Evolutionary conservation across 2,888 invertebrate genomes (phyloP).

Genomic region (Podabrus alpinus): DNA sequence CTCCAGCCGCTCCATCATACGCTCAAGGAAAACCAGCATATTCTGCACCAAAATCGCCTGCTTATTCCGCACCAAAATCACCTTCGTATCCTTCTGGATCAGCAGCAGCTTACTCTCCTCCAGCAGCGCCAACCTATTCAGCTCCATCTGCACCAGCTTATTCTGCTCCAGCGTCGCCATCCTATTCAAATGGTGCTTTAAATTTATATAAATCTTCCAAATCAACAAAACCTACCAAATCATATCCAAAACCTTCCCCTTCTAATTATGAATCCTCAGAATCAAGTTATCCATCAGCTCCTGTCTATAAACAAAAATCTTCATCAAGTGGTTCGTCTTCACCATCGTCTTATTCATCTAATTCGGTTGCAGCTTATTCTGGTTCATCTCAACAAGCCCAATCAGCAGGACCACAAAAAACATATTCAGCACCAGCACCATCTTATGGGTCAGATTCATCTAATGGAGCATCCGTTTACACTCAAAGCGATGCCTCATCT

Average conservation of each 20-base stretch:
- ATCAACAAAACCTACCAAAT: no score
- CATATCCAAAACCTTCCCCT: background rate
- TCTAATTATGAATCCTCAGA: background rate
- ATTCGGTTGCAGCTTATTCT: background rate
- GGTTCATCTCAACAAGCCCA: constrained; percentile 1
- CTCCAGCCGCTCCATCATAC: constrained; percentile 6
- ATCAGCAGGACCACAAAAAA: background rate
- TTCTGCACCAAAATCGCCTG: constrained; percentile 15
- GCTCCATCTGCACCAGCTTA: constrained; percentile 20
- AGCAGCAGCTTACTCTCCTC: constrained; percentile 3
- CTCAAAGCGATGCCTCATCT: background rate
- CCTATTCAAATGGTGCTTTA: constrained; percentile 13
- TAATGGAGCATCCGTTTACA: constrained; percentile 7
- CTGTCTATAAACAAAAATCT: background rate
- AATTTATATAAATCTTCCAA: background rate
- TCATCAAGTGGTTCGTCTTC: background rate
- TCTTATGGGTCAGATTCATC: constrained; percentile 19
- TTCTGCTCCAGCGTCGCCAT: constrained; percentile 29
- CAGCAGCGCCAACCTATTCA: constrained; percentile 25
- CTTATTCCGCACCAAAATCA: constrained; percentile 11
- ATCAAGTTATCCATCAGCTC: background rate
- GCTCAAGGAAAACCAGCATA: constrained; percentile 16
- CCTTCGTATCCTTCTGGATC: background rate
- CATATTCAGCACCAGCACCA: constrained; percentile 20
- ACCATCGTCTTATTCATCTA: constrained; percentile 2